Evolutionary conservation across 1,140 invertebrate genomes (phyloP).

Genomic region (Zaprionus gabonicus): DNA sequence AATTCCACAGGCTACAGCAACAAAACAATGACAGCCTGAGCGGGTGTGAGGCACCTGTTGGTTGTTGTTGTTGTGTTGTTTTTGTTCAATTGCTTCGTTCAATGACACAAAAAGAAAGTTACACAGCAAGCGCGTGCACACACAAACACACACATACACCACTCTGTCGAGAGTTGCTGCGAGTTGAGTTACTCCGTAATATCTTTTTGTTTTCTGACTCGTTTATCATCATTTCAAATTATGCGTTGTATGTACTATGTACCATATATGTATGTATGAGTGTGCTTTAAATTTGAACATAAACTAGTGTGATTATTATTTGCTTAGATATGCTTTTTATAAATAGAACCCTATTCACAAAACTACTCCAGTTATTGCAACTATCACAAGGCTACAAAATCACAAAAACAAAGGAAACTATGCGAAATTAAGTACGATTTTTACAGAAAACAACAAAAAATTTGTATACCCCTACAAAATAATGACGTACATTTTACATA

Average conservation of each 20-base stretch:
- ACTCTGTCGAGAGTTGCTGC: constrained; percentile 52
- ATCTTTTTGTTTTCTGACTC: constrained; percentile 32
- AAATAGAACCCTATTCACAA: background rate
- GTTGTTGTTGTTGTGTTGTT: constrained; percentile 12
- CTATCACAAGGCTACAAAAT: background rate
- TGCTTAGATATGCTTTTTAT: constrained; percentile 17
- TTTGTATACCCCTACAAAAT: background rate
- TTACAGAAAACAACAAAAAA: background rate
- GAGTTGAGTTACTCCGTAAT: constrained; percentile 36
- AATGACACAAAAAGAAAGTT: constrained; percentile 81
- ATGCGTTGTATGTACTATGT: constrained; percentile 16
- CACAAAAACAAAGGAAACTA: background rate
- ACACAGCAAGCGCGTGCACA: constrained; percentile 33
- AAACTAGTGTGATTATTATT: constrained; percentile 49
- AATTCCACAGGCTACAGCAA: constrained; percentile 63
- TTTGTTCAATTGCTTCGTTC: constrained; percentile 56
- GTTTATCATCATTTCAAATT: constrained; percentile 74
- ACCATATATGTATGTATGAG: constrained; percentile 29
- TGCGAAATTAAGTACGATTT: constrained; percentile 1
- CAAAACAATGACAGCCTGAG: constrained; percentile 34
- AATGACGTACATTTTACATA: background rate
- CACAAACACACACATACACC: constrained; percentile 3
- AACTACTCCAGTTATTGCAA: background rate
- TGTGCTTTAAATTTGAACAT: constrained; percentile 41
- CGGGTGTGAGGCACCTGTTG: constrained; percentile 64